Conservation (phyloP, 2,113 vertebrate species). For the Emydura subglobosa region DNA sequence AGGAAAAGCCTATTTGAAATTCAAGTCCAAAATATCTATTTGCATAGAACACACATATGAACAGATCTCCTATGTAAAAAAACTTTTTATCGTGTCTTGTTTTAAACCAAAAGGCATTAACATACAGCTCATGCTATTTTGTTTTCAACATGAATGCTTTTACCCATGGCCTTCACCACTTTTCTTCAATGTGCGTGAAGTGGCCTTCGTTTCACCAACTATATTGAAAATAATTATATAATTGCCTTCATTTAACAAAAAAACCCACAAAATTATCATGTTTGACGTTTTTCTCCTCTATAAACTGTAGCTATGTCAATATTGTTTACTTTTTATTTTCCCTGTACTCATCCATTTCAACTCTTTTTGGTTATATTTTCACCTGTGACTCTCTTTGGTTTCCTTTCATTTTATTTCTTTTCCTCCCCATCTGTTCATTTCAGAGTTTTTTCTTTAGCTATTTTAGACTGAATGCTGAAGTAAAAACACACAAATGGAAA, state of each 20-base stretch:
- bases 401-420: neutral
- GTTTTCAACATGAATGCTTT: neutral
- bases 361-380: neutral
- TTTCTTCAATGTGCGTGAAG: neutral
- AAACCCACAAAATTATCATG: neutral
- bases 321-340: neutral
- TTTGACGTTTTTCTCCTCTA: neutral
- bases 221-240: neutral
- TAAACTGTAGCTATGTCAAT: neutral
- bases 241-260: neutral
- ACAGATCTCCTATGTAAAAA: slow-evolving; percentile 64
- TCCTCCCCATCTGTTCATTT: neutral
- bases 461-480: accelerated
- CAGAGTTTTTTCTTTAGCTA: neutral
- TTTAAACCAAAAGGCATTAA: slow-evolving; percentile 73
- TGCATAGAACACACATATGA: slow-evolving; percentile 56
- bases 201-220: neutral
- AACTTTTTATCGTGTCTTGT: slow-evolving; percentile 71
- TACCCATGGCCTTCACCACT: neutral
- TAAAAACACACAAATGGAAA: accelerated
- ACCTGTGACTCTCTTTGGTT: neutral
- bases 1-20: neutral
- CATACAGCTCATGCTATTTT: slow-evolving; percentile 42
- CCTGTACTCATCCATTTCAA: neutral
- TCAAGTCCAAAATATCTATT: slow-evolving; percentile 22